Evolutionary conservation across 2,113 vertebrate genomes (phyloP).

Genomic region (Suricata suricatta): DNA sequence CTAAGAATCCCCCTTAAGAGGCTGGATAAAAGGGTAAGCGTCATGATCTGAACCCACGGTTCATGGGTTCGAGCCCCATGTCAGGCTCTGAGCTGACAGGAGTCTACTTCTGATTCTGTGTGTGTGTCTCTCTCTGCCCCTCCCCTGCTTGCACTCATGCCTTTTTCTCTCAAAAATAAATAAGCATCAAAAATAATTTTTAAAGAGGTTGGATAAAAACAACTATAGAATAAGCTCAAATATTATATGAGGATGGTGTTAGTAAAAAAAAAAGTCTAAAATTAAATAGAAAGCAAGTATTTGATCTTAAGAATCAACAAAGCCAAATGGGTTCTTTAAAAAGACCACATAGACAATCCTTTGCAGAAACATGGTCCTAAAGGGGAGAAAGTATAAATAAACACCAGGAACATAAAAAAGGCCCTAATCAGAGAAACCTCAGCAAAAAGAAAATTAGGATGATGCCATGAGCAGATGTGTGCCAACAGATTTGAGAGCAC

Average conservation of each 20-base stretch:
- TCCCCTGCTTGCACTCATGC: too few species aligned
- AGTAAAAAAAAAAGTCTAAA: not conserved
- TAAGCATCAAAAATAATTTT: not conserved
- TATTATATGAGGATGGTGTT: not conserved
- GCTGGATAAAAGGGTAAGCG: not conserved
- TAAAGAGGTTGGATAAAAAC: not conserved
- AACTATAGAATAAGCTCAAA: not conserved
- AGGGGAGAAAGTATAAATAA: not conserved
- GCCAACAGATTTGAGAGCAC: not conserved
- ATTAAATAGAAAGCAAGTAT: not conserved
- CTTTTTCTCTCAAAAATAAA: too few species aligned
- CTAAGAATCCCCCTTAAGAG: not conserved
- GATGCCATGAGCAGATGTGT: not conserved
- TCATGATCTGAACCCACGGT: not conserved
- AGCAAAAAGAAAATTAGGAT: not conserved
- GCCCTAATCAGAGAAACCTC: not conserved
- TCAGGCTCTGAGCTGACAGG: not conserved
- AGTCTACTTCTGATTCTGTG: not conserved
- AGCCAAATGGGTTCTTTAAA: not conserved
- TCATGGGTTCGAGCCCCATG: rapidly evolving
- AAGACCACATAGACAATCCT: not conserved
- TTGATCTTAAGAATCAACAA: not conserved
- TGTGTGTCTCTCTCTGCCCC: not conserved
- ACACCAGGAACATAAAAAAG: not conserved
- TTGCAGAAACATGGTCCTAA: not conserved